These are phyloP conservation scores for Zoanthus sociatus DNA, from an alignment of 92 coral and sea anemone species.

Conservation along the genomic window DNA sequence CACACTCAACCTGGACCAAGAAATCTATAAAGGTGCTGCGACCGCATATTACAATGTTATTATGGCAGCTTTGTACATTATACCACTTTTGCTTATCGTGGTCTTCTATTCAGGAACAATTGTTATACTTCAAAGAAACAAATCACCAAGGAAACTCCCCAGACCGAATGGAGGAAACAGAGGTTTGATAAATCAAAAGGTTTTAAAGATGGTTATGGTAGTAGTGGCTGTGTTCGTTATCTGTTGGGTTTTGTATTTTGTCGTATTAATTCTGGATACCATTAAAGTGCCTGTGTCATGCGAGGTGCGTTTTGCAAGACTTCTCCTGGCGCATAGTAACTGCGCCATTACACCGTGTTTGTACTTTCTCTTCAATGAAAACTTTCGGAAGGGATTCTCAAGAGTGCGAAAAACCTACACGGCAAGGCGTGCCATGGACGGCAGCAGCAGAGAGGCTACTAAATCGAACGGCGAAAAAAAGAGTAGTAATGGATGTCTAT, in stretches of 20 bases:
- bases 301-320: constrained; percentile 35
- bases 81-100: constrained; percentile 10
- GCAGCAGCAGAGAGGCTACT: neutral
- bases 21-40: constrained; percentile 38
- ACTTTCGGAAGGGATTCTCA: constrained; percentile 60
- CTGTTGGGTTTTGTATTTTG: constrained; percentile 67
- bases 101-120: constrained; percentile 31
- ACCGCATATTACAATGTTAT: neutral
- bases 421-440: neutral
- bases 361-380: constrained; percentile 68
- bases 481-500: neutral
- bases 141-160: neutral
- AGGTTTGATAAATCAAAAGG: constrained; percentile 33
- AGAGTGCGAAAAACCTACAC: constrained; percentile 11
- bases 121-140: constrained; percentile 32
- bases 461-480: neutral
- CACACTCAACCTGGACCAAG: constrained; percentile 31
- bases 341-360: constrained; percentile 66
- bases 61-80: constrained; percentile 14
- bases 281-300: constrained; percentile 31
- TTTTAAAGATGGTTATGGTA: constrained; percentile 63
- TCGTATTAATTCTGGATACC: constrained; percentile 44
- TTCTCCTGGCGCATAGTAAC: constrained; percentile 53
- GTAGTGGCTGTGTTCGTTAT: constrained; percentile 59
- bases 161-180: neutral